phyloP scores from a whole-genome alignment of 2,888 invertebrate genomes.

The Phaonia tiefii region DNA sequence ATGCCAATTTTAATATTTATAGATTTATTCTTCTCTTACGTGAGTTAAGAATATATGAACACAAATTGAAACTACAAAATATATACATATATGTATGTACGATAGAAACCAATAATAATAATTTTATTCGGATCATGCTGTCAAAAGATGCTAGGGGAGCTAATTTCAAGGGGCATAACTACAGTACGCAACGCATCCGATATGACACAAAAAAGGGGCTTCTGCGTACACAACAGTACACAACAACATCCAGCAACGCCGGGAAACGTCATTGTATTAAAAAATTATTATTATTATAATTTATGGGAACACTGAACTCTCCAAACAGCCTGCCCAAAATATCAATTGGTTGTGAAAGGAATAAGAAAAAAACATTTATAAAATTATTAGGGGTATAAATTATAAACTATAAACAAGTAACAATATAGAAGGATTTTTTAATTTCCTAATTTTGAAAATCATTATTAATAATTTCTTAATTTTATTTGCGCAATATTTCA shows the following conservation, averaged over 20 bases:
- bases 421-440: too few relatives aligned
- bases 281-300: constrained; percentile 6
- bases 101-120: constrained; percentile 11
- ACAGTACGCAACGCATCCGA: background rate
- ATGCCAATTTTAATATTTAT: constrained; percentile 36
- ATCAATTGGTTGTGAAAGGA: too few relatives aligned
- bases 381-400: too few relatives aligned
- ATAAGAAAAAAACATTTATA: too few relatives aligned
- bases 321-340: too few relatives aligned
- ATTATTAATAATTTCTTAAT: too few relatives aligned
- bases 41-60: constrained; percentile 13
- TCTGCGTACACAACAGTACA: background rate
- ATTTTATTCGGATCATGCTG: background rate
- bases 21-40: background rate
- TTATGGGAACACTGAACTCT: constrained; percentile 34
- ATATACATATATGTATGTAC: too few relatives aligned
- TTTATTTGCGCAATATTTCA: too few relatives aligned
- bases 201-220: background rate
- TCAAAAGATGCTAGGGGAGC: too few relatives aligned
- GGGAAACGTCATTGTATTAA: background rate
- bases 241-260: background rate
- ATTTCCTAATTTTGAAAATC: too few relatives aligned
- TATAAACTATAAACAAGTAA: too few relatives aligned
- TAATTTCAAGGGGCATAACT: too few relatives aligned
- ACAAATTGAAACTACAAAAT: background rate